Conservation (phyloP, 2,888 invertebrate genomes). For the Caenorhabditis becei region DNA sequence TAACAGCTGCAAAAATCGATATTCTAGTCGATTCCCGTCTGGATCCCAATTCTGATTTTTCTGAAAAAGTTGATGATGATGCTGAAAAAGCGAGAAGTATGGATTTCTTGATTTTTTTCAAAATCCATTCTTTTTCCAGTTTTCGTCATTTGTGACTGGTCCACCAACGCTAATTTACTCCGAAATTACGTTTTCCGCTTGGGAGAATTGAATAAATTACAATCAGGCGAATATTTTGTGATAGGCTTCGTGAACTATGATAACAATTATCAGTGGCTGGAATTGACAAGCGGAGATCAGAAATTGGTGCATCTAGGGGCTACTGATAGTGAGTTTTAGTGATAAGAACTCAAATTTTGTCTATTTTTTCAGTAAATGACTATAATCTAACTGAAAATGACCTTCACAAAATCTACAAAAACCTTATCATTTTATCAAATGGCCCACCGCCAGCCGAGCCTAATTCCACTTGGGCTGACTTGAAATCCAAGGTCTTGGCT, state of each 20-base stretch:
- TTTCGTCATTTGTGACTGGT: constrained; percentile 60
- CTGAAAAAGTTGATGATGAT: constrained; percentile 31
- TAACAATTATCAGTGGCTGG: constrained; percentile 60
- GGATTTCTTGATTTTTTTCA: background rate
- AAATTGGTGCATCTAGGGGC: constrained; percentile 41
- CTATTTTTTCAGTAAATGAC: constrained; percentile 53
- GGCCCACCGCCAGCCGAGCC: constrained; percentile 56
- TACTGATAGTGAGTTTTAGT: constrained; percentile 23
- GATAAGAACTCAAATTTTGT: background rate
- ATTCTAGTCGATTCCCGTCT: constrained; percentile 57
- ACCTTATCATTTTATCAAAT: constrained; percentile 64
- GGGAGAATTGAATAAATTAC: constrained; percentile 55
- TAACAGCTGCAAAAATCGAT: constrained; percentile 46
- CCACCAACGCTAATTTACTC: constrained; percentile 54
- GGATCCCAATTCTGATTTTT: constrained; percentile 25
- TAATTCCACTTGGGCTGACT: constrained; percentile 44
- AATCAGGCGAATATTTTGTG: constrained; percentile 65
- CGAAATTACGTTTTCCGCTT: constrained; percentile 53
- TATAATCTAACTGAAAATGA: constrained; percentile 64
- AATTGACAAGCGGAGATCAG: constrained; percentile 28
- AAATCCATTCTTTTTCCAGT: constrained; percentile 42
- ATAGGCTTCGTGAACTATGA: constrained; percentile 62
- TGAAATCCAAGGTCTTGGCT: constrained; percentile 25
- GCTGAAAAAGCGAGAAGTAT: constrained; percentile 60
- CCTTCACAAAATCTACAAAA: constrained; percentile 60